Evolutionary conservation across 2,888 invertebrate species (phyloP).

Genomic region (Hypsopygia costalis): DNA sequence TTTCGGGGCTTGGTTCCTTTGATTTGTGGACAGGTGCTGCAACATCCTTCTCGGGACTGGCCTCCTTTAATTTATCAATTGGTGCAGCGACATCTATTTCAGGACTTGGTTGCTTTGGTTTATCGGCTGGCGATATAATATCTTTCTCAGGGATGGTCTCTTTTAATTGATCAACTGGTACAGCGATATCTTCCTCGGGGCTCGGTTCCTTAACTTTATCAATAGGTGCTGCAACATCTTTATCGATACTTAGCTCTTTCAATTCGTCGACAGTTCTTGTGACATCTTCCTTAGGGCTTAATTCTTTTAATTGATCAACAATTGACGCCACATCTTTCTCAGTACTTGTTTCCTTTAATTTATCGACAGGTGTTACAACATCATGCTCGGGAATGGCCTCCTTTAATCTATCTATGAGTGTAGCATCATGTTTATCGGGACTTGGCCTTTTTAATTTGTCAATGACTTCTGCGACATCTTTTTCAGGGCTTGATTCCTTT

Average conservation of each 20-base stretch:
- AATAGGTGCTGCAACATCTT: conserved; percentile 13
- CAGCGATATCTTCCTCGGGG: conserved; percentile 10
- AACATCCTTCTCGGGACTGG: neutral
- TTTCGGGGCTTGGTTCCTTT: neutral
- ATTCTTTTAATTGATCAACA: neutral
- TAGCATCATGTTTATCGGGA: conserved; percentile 9
- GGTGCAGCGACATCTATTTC: neutral
- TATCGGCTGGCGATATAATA: neutral
- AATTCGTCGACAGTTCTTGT: conserved; percentile 3
- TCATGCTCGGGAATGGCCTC: conserved; percentile 4
- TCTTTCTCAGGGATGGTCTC: neutral
- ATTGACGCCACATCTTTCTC: conserved; percentile 14
- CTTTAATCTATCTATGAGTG: conserved; percentile 2
- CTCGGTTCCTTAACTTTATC: conserved; percentile 7
- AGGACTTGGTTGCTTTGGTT: neutral
- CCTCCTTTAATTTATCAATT: neutral
- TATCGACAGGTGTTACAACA: neutral
- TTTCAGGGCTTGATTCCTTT: conserved; percentile 4
- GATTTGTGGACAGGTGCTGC: neutral
- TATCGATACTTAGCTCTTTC: conserved; percentile 4
- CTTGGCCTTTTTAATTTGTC: neutral
- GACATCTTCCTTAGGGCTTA: conserved; percentile 13
- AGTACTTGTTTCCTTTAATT: conserved; percentile 8
- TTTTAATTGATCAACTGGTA: neutral
- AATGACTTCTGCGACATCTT: neutral